Evolutionary conservation across 2,888 invertebrate genomes (phyloP).

Genomic region (Eumacrocentrus americanus): DNA sequence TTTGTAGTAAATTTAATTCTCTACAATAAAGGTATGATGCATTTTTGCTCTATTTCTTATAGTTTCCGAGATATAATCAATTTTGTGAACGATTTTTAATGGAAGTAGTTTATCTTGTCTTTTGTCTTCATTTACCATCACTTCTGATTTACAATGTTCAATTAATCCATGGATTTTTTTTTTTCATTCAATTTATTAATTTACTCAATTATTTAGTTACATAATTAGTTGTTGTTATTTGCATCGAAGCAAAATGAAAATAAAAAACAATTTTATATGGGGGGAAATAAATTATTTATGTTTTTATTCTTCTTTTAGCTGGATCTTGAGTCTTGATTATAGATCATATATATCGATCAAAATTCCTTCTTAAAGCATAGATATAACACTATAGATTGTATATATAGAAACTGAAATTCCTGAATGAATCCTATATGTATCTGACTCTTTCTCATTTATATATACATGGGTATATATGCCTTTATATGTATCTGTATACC

Average conservation of each 20-base stretch:
- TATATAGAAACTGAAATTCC: neutral
- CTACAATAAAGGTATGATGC: too few relatives aligned
- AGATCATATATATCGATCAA: neutral
- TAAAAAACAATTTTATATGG: too few relatives aligned
- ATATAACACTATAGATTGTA: neutral
- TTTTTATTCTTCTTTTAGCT: neutral
- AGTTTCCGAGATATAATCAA: too few relatives aligned
- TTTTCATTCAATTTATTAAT: neutral
- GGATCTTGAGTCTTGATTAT: neutral
- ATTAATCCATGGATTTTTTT: too few relatives aligned
- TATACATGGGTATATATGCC: neutral
- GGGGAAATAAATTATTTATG: neutral
- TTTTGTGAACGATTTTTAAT: too few relatives aligned
- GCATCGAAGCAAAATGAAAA: neutral
- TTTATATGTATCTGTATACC: neutral
- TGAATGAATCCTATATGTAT: neutral
- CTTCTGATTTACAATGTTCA: too few relatives aligned
- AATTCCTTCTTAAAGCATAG: neutral
- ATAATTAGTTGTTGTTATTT: neutral
- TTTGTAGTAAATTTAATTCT: too few relatives aligned
- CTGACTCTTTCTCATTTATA: neutral
- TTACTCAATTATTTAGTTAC: neutral
- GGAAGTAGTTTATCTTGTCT: too few relatives aligned
- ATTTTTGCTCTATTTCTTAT: too few relatives aligned
- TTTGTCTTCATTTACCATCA: too few relatives aligned